Percentiles rank a stretch among this genome's conserved stretches.
These are phyloP conservation scores for Pimpla rufipes DNA, from an alignment of 2,888 invertebrate species.

Conservation along the genomic window DNA sequence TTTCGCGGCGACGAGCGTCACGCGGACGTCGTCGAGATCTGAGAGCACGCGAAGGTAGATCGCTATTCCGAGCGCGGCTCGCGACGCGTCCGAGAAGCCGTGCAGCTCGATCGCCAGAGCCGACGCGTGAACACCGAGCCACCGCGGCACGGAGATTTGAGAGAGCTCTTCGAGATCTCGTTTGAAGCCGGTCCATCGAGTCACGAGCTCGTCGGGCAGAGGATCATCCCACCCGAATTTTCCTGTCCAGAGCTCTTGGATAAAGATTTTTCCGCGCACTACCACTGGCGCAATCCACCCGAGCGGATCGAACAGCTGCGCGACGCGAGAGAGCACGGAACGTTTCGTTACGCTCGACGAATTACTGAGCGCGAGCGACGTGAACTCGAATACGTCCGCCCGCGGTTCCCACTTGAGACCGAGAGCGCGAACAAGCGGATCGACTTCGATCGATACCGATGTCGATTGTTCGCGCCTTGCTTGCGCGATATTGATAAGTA, in stretches of 20 bases:
- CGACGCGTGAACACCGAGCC: not conserved
- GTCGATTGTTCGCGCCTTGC: not conserved
- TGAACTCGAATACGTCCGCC: not conserved
- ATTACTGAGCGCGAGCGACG: not conserved
- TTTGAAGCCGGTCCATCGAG: conserved; percentile 14
- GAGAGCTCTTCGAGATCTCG: conserved; percentile 24
- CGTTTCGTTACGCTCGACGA: not conserved
- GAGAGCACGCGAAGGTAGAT: not conserved
- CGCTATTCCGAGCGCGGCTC: not conserved
- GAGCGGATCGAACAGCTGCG: conserved; percentile 60
- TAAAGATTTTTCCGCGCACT: conserved; percentile 31
- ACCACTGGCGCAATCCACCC: conserved; percentile 52
- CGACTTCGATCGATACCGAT: not conserved
- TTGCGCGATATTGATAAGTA: conserved; percentile 3
- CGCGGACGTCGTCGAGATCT: not conserved
- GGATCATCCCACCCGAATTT: conserved; percentile 38
- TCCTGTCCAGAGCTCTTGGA: conserved; percentile 11
- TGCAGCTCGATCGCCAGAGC: not conserved
- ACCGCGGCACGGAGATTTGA: conserved; percentile 10
- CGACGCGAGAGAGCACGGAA: conserved; percentile 27
- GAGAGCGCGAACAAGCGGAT: conserved; percentile 36
- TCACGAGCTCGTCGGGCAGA: not conserved
- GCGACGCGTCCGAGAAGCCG: not conserved
- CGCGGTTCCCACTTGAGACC: conserved; percentile 15
- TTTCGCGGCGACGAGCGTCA: not conserved